Base-by-base conservation (phyloP, 2,888 invertebrate species). In the Nymphalis urticae region DNA sequence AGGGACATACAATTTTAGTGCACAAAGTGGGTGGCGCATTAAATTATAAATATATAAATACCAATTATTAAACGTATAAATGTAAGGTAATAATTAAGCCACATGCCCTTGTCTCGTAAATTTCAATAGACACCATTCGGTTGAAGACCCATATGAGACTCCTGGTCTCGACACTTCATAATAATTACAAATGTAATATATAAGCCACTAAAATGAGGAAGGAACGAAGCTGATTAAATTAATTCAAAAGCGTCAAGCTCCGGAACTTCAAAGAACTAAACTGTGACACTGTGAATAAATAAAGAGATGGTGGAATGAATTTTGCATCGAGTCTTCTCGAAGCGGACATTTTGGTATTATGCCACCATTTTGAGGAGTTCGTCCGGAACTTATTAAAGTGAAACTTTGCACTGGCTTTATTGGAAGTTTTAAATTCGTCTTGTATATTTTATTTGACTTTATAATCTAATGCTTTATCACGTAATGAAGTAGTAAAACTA, bases 261-360 rank as follows among this genome's bases (percentile, higher is more conserved):
- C 21, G 48, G 53, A 59, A 27, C 59, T 63, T 51, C 50, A 60
- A 64, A 64, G 59, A 64, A 64, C 59, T 59, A 50, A 64, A 24
- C 48, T 47, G 47, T 47, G 64, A 61, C 53, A 50, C 24, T 48
- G 51, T 68, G 68, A 68, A 68, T 68, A 68, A 64, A 64, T 68
- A 53, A 68, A 54, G 54, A 60, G 64, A 42, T 19, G 51, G 64
- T 17, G 32, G 60, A 66, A 66, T 66, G 60, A 66, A 58, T 48
- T 67, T 67, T 48, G 62, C 56, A 67, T 67, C 56, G 48, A 62
- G 56, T 62, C 54, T 56, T 62, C 56, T 36, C 56, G 53, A n/a
- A 60, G 48, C 62, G 66, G 62, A 48, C 62, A 62, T 62, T 67
- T 42, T 67, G 27, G 24, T 32, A 53, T 60, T 48, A 53, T 61